Conservation (phyloP, 64 coral and sea anemone genomes). For the Trachythela sp. region DNA sequence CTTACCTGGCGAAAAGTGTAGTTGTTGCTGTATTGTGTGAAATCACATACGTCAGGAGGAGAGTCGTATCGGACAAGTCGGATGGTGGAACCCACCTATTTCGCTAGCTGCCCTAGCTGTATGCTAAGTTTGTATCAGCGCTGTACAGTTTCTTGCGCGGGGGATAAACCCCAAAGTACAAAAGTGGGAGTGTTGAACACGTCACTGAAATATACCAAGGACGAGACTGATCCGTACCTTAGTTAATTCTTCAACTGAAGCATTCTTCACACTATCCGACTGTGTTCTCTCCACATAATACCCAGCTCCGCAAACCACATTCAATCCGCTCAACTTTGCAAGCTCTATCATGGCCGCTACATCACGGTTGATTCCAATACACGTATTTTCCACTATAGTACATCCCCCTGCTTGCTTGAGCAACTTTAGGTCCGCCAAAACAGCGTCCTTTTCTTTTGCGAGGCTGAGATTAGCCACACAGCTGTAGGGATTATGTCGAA, state of each 20-base stretch:
- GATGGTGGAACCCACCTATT: too few relatives aligned
- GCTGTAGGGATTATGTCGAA: slow-evolving; percentile 85
- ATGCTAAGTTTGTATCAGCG: too few relatives aligned
- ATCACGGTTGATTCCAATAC: slow-evolving; percentile 60
- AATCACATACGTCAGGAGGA: too few relatives aligned
- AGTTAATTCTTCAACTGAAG: slow-evolving; percentile 67
- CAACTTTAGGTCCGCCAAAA: slow-evolving; percentile 64
- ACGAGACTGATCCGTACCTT: slow-evolving; percentile 28
- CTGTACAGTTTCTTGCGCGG: too few relatives aligned
- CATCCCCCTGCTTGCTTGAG: slow-evolving; percentile 87
- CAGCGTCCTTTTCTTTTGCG: slow-evolving; percentile 71
- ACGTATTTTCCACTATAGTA: slow-evolving; percentile 78
- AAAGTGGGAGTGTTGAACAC: too few relatives aligned
- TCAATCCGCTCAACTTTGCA: slow-evolving; percentile 61
- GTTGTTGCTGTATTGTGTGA: too few relatives aligned
- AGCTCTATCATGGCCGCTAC: slow-evolving; percentile 57
- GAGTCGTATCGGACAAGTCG: too few relatives aligned
- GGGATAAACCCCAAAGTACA: too few relatives aligned
- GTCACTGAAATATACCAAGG: too few relatives aligned
- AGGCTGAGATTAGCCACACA: slow-evolving; percentile 58
- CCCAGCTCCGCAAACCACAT: slow-evolving; percentile 78
- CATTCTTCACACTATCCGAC: slow-evolving; percentile 57
- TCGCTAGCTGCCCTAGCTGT: too few relatives aligned
- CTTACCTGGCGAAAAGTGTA: too few relatives aligned
- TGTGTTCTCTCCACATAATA: slow-evolving; percentile 72